Evolutionary conservation across 2,888 invertebrate genomes (phyloP).

Genomic region (Lasioglossum morio): DNA sequence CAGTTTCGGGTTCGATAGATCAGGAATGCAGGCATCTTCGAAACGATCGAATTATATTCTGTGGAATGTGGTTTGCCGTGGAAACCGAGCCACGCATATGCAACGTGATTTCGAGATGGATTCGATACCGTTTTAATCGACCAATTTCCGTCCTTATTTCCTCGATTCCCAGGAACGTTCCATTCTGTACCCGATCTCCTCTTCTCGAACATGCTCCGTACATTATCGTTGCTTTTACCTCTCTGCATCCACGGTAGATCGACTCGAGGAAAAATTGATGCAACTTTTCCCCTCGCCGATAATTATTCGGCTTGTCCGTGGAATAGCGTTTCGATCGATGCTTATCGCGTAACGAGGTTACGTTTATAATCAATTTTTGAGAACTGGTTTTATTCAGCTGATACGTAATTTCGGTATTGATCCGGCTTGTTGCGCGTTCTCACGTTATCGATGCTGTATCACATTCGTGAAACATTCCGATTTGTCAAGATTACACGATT

Average conservation of each 20-base stretch:
- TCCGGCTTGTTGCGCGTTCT: neutral
- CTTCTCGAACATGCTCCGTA: neutral
- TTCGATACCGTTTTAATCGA: conserved; percentile 54
- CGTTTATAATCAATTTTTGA: neutral
- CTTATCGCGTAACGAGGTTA: neutral
- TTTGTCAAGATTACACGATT: neutral
- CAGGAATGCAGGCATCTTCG: conserved; percentile 11
- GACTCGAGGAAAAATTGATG: neutral
- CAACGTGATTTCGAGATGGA: conserved; percentile 40
- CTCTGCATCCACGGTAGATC: conserved; percentile 7
- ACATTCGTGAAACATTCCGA: neutral
- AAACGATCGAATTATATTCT: neutral
- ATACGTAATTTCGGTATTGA: neutral
- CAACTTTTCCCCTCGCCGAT: neutral
- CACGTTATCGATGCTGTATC: neutral
- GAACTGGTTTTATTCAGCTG: neutral
- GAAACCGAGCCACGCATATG: conserved; percentile 39
- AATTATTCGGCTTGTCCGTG: neutral
- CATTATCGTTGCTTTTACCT: neutral
- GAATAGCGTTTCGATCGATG: neutral
- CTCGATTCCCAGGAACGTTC: conserved; percentile 42
- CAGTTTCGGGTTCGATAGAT: neutral
- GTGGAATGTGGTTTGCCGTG: conserved; percentile 27
- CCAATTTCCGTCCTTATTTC: conserved; percentile 55
- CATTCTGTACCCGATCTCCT: conserved; percentile 29